A percentile compares a stretch with the other conserved stretches of the same genome.
Conservation (phyloP, 2,797 vertebrate species). For the Tarsius wallacei region DNA sequence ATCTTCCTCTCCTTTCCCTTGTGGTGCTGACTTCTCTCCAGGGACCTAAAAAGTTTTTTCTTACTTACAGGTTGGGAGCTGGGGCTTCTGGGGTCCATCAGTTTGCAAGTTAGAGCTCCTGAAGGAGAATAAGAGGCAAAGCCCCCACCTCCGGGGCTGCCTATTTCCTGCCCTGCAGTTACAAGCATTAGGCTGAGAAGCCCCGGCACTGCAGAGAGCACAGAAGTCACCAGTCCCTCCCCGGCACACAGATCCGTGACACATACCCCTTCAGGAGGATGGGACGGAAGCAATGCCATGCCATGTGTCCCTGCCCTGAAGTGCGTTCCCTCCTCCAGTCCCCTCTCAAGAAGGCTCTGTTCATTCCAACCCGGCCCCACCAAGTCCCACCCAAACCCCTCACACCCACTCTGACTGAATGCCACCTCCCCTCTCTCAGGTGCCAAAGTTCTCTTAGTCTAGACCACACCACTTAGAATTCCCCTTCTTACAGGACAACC, state of each 20-base stretch:
- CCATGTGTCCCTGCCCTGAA: neutral
- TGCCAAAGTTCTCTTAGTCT: neutral
- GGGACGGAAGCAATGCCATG: neutral
- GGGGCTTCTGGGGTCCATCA: neutral
- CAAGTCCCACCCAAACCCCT: too few species aligned
- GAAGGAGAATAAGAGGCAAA: neutral
- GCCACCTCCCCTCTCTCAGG: neutral
- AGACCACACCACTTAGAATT: neutral
- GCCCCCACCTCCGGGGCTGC: neutral
- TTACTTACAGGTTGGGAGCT: neutral
- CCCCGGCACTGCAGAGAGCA: neutral
- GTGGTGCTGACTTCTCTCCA: neutral
- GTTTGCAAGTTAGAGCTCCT: neutral
- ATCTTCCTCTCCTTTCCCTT: neutral
- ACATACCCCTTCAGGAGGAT: neutral
- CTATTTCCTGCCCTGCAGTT: neutral
- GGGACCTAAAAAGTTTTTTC: neutral
- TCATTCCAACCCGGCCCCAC: too few species aligned
- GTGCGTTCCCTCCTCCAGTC: neutral
- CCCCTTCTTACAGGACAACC: neutral
- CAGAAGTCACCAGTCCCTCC: neutral
- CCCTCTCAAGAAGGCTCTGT: too few species aligned
- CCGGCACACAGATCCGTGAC: neutral
- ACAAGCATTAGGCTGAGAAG: neutral
- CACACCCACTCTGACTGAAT: neutral